Percentiles rank a stretch among this genome's conserved stretches.
Evolutionary conservation across 1,140 invertebrate genomes (phyloP).

Genomic region (Halesus radiatus): DNA sequence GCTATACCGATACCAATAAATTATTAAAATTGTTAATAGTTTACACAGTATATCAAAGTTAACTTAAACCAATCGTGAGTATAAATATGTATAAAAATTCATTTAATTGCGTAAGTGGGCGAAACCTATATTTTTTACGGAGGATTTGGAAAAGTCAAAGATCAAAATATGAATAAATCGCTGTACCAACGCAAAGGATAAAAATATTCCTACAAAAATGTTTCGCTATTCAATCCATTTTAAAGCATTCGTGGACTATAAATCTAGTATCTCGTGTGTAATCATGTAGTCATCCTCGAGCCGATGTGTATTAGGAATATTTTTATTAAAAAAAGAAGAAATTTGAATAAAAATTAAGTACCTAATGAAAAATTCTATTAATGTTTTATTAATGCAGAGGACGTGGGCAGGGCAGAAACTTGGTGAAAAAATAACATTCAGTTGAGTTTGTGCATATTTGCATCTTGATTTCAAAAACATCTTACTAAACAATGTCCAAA

Average conservation of each 20-base stretch:
- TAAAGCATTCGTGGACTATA: conserved; percentile 16
- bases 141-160: conserved; percentile 19
- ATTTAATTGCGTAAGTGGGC: conserved; percentile 32
- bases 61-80: neutral
- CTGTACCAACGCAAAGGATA: conserved; percentile 18
- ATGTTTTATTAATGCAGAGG: too few relatives aligned
- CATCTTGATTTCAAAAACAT: too few relatives aligned
- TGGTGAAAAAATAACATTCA: too few relatives aligned
- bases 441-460: too few relatives aligned
- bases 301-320: conserved; percentile 4
- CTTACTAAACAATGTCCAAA: too few relatives aligned
- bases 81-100: neutral
- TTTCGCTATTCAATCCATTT: conserved; percentile 7
- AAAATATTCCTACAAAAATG: neutral
- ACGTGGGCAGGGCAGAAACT: too few relatives aligned
- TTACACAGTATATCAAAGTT: neutral
- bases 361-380: too few relatives aligned
- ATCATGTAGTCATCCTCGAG: conserved; percentile 17
- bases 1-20: neutral
- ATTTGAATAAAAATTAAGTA: neutral
- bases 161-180: conserved; percentile 32
- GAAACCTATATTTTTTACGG: conserved; percentile 15
- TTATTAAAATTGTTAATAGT: neutral
- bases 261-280: conserved; percentile 16
- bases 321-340: neutral